Base-by-base conservation (phyloP, 2,888 invertebrate species). In the Lucinisca nassula region DNA sequence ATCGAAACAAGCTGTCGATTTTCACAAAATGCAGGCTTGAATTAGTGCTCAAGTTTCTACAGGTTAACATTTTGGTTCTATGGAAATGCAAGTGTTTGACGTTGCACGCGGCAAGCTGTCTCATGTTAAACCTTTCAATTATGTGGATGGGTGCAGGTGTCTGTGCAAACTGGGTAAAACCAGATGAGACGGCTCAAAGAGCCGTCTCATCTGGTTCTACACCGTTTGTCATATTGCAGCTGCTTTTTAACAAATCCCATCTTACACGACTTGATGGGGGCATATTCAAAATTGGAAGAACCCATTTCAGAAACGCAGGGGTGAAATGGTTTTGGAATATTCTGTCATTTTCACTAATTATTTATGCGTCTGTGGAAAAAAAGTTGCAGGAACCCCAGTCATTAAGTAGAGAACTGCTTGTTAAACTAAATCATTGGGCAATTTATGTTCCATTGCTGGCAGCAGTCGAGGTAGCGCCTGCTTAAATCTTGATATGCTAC, bases 1-100 rank as follows among this genome's bases (percentile, higher is more conserved):
- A 40, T 40, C 40, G 14, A 40, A 40, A 10, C 40, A 40, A 40
- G 40, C 14, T 40, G 40, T 40, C 40, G 40, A 40, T 40, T 40
- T 40, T 40, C 40, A 10, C 40, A 40, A 40, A 40, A 6, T n/a
- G n/a, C 40, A 10, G 14, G 40, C 14, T 10, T 40, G 6, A 40
- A 6, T 10, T 10, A 40, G 14, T 40, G 40, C n/a, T n/a, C 55
- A 17, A 55, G n/a, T 55, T 55, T 55, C 35, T 12, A 67, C 17
- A 45, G 45, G n/a, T n/a, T n/a, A n/a, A n/a, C n/a, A n/a, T n/a
- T n/a, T 17, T 45, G 67, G 32, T 67, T 67, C 67, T 67, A 67
- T 67, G 67, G 67, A 67, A 67, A 67, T 67, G 35, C 67, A 61
- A 67, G 17, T 35, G 4, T 32, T 35, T 67, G 35, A 67, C 35